phyloP scores from a whole-genome alignment of 2,113 vertebrate species.

The Phylloscopus trochiloides region DNA sequence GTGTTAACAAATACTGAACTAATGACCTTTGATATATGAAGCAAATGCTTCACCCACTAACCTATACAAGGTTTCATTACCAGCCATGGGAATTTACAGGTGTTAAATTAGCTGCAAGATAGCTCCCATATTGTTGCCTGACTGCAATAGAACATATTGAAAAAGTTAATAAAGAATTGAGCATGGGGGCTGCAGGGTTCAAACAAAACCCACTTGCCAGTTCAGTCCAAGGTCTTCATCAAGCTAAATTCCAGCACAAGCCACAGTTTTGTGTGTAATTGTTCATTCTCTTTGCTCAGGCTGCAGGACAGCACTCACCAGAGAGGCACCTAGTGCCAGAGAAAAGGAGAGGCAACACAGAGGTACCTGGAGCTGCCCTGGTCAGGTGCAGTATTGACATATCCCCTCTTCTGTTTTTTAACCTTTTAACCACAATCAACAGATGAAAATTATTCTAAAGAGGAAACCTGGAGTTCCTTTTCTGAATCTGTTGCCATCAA shows the following conservation, averaged over 20 bases:
- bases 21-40: slow-evolving; percentile 57
- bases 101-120: slow-evolving; percentile 62
- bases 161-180: slow-evolving; percentile 51
- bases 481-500: background rate
- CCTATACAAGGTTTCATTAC: slow-evolving; percentile 32
- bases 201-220: background rate
- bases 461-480: background rate
- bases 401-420: background rate
- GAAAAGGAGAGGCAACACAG: background rate
- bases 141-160: slow-evolving; percentile 36
- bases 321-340: background rate
- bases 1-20: slow-evolving; percentile 41
- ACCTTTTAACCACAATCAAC: background rate
- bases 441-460: background rate
- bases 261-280: rapidly evolving
- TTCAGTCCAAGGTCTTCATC: slow-evolving; percentile 23
- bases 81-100: slow-evolving; percentile 58
- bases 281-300: background rate
- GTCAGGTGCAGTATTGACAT: rapidly evolving
- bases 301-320: background rate
- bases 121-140: slow-evolving; percentile 35
- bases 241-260: background rate
- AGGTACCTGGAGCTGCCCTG: background rate
- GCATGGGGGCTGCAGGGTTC: background rate
- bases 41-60: slow-evolving; percentile 9